phyloP scores from a whole-genome alignment of 2,888 invertebrate genomes.

The Xestia ashworthii region DNA sequence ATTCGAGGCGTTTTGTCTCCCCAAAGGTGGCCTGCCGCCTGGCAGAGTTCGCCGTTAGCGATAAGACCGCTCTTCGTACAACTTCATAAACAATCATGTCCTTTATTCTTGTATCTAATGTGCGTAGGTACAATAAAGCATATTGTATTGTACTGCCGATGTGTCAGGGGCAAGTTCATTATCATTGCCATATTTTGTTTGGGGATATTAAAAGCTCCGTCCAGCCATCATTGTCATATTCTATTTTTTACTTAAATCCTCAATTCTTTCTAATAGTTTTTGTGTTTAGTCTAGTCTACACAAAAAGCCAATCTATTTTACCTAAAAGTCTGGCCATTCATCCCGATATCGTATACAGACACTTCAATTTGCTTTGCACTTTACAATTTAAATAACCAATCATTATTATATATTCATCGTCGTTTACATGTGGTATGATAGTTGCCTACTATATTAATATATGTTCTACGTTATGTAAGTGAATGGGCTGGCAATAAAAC shows the following conservation, averaged over 20 bases:
- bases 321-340: slow-evolving; percentile 38
- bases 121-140: slow-evolving; percentile 11
- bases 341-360: slow-evolving; percentile 44
- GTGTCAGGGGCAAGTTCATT: slow-evolving; percentile 33
- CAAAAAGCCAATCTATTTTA: slow-evolving; percentile 35
- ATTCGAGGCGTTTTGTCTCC: slow-evolving; percentile 17
- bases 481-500: slow-evolving; percentile 41
- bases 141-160: slow-evolving; percentile 21
- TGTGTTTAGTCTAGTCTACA: slow-evolving; percentile 26
- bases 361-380: slow-evolving; percentile 44
- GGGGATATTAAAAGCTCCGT: not conserved
- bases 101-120: slow-evolving; percentile 25
- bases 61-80: slow-evolving; percentile 40
- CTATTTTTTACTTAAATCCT: not conserved
- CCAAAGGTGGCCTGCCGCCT: slow-evolving; percentile 31
- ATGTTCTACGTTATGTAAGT: slow-evolving; percentile 20
- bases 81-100: slow-evolving; percentile 28
- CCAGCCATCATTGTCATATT: not conserved
- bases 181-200: slow-evolving; percentile 19
- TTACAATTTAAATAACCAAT: slow-evolving; percentile 41
- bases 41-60: slow-evolving; percentile 18
- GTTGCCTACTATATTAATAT: slow-evolving; percentile 30
- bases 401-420: slow-evolving; percentile 26
- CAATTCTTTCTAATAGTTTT: slow-evolving; percentile 3
- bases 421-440: slow-evolving; percentile 40